These are phyloP conservation scores for Phengaris alcon DNA, from an alignment of 2,888 invertebrate species.

Conservation along the genomic window DNA sequence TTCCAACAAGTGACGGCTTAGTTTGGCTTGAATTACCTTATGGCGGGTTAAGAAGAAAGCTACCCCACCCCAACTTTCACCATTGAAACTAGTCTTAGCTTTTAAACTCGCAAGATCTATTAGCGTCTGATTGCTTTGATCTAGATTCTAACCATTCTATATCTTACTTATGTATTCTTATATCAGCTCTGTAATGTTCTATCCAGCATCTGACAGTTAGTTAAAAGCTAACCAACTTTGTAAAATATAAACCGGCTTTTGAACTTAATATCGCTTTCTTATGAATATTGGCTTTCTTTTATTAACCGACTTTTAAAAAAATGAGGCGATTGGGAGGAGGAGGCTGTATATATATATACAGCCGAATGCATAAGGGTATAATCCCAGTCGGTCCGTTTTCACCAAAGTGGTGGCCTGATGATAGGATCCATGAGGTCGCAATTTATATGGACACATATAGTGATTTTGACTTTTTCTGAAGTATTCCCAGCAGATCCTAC, in stretches of 20 bases:
- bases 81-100: slow-evolving; percentile 48
- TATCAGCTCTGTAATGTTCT: not conserved
- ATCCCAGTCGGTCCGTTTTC: no score
- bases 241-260: not conserved
- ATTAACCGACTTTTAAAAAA: no score
- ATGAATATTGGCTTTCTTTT: not conserved
- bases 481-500: no score
- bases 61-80: slow-evolving; percentile 51
- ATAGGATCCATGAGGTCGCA: no score
- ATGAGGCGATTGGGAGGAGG: no score
- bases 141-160: slow-evolving; percentile 37
- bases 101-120: slow-evolving; percentile 34
- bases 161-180: slow-evolving; percentile 29
- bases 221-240: not conserved
- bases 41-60: slow-evolving; percentile 39
- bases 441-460: no score
- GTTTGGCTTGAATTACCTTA: not conserved
- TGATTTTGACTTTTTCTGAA: no score
- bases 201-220: not conserved
- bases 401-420: no score
- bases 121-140: slow-evolving; percentile 34
- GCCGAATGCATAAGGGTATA: no score
- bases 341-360: no score
- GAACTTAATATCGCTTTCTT: not conserved
- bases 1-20: not conserved